Conservation (phyloP, 2,888 invertebrate species). For the Brachyptera risi region DNA sequence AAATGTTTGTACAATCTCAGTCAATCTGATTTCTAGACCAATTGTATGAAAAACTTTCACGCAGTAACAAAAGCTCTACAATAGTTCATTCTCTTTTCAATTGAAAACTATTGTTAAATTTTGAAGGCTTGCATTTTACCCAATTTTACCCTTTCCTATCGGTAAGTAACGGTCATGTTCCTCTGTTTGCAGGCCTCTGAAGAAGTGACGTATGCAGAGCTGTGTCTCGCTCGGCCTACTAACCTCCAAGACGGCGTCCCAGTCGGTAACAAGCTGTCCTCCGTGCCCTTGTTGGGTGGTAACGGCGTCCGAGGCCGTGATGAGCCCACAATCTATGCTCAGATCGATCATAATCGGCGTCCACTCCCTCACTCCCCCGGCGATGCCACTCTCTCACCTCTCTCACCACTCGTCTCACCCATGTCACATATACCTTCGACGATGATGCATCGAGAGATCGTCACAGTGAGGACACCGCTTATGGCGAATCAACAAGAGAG, state of each 20-base stretch:
- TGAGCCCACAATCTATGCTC: constrained; percentile 68
- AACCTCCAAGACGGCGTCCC: constrained; percentile 47
- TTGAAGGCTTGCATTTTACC: too few species aligned
- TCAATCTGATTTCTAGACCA: too few species aligned
- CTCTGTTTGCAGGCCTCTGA: constrained; percentile 41
- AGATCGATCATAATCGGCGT: constrained; percentile 64
- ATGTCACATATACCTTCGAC: constrained; percentile 2
- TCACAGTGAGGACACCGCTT: constrained; percentile 67
- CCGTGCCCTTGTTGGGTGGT: constrained; percentile 26
- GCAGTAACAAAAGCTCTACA: too few species aligned
- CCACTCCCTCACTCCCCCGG: constrained; percentile 40
- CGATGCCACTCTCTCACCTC: constrained; percentile 53
- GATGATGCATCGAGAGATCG: constrained; percentile 53
- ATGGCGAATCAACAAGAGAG: constrained; percentile 65
- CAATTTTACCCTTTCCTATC: too few species aligned
- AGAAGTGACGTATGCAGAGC: constrained; percentile 60
- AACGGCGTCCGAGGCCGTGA: constrained; percentile 17
- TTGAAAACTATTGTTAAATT: too few species aligned
- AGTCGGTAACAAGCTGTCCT: constrained; percentile 35
- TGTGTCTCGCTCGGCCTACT: constrained; percentile 53
- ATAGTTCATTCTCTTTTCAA: too few species aligned
- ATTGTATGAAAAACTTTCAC: too few species aligned
- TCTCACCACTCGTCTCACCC: constrained; percentile 41
- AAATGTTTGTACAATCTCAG: too few species aligned
- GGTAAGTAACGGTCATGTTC: neutral